phyloP scores from a whole-genome alignment of 2,797 vertebrate genomes.

The Gadopsis bispinosus region DNA sequence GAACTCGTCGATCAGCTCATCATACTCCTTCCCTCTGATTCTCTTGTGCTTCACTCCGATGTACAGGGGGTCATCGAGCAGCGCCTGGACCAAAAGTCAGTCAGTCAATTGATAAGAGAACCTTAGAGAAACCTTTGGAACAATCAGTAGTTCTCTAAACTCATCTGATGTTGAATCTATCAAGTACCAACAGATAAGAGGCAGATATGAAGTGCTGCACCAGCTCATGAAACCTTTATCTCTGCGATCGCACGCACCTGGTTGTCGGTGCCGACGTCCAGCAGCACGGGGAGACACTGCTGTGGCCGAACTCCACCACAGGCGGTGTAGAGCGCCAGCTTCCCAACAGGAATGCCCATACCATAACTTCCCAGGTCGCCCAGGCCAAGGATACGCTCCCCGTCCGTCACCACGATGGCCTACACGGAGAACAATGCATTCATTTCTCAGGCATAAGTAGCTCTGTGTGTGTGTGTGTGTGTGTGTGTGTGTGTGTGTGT shows the following conservation, averaged over 20 bases:
- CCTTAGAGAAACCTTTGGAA: background rate
- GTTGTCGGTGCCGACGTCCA: constrained; percentile 97
- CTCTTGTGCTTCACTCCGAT: constrained; percentile 97
- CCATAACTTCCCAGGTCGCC: constrained; percentile 96
- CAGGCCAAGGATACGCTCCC: constrained; percentile 95
- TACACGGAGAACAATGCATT: constrained; percentile 57
- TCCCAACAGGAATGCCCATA: constrained; percentile 98
- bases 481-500: background rate
- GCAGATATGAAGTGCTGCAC: background rate
- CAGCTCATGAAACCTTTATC: constrained; percentile 20
- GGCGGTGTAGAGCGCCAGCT: constrained; percentile 95
- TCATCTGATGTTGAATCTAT: background rate
- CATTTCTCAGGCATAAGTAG: background rate
- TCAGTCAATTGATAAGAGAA: background rate
- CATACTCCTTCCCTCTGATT: constrained; percentile 93
- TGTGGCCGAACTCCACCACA: constrained; percentile 93
- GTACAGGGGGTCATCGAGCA: constrained; percentile 95
- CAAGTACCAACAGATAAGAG: constrained; percentile 20
- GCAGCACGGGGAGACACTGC: constrained; percentile 93
- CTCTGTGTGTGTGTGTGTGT: background rate
- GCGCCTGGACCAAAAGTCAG: constrained; percentile 82
- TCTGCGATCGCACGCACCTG: constrained; percentile 77
- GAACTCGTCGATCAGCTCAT: constrained; percentile 96
- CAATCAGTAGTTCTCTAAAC: constrained; percentile 4
- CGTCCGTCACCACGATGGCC: constrained; percentile 98